These are phyloP conservation scores for Speoplatyrhinus poulsoni DNA, from an alignment of 2,113 vertebrate genomes.

Conservation along the genomic window DNA sequence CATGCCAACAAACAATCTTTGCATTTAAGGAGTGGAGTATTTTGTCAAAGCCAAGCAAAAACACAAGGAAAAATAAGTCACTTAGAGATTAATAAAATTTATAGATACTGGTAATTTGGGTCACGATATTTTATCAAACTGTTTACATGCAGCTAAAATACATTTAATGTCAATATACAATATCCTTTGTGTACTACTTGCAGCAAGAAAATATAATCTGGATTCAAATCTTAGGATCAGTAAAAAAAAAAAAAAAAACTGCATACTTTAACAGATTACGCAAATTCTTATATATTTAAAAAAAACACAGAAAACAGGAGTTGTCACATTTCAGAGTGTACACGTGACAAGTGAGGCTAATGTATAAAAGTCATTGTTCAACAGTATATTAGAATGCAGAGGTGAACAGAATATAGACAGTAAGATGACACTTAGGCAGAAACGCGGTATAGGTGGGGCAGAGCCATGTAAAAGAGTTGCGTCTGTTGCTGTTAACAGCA, in stretches of 20 bases:
- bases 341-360: neutral
- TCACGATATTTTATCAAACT: conserved; percentile 73
- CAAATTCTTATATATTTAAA: neutral
- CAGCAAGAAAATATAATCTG: conserved; percentile 23
- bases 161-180: conserved; percentile 68
- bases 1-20: neutral
- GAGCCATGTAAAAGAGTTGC: no score
- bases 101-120: neutral
- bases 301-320: neutral
- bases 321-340: conserved; percentile 3
- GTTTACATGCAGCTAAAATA: conserved; percentile 60
- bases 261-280: no score
- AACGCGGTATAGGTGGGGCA: neutral
- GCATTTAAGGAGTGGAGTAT: neutral
- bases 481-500: no score
- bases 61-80: neutral
- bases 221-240: conserved; percentile 3
- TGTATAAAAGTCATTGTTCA: neutral
- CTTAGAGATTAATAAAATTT: no score
- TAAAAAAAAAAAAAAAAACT: neutral
- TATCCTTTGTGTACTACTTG: conserved; percentile 63
- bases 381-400: neutral
- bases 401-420: neutral
- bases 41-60: neutral
- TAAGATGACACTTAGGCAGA: neutral